Base-by-base conservation (phyloP, 2,797 vertebrate genomes). In the Enteromius mattozi region DNA sequence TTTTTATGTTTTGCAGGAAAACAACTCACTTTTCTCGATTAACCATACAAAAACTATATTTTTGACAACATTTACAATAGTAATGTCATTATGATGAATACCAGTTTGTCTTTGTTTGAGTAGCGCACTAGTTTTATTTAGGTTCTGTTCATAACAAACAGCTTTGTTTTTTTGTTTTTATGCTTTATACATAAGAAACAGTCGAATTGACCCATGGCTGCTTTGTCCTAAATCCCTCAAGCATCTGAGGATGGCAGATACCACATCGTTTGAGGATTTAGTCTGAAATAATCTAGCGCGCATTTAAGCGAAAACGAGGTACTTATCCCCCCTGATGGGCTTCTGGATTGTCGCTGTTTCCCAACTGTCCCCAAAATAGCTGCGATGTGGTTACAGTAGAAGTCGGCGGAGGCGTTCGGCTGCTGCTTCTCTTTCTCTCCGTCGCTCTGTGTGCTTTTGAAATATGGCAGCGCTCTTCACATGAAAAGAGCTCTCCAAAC, bases 201-300 rank as follows among this genome's bases (percentile, higher is more conserved):
- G 9, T 33, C 2, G 7, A 24, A 40, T 75, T 77, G 72, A 77
- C 84, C 78, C 77, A 16, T 72, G 45, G 45, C 70, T 74, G 40
- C 63, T 54, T n/a, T 78, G 81, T 63, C 66, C 69, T 76, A 84
- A 87, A 88, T 88, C 87, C 86, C 42, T 68, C 56, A 24, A 24
- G 81, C 87, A 65, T 89, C 88, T 89, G 86, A 59, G 82, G 75
- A 59, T 78, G 69, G 68, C 82, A 86, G 90, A 88, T 87, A 89
- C 78, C 68, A 80, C 71, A 54, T 42, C 49, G 71, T 35, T 17
- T 14, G 37, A 59, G 85, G 89, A 90, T 88, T 87, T 88, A 86
- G n/a, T 27, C 77, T 12, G 84, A 69, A 87, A 86, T 89, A 87
- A 87, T 89, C 89, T 87, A 65, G 65, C 72, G 69, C 9, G 72